Evolutionary conservation across 2,888 invertebrate species (phyloP).

Genomic region (Diarsia brunnea): DNA sequence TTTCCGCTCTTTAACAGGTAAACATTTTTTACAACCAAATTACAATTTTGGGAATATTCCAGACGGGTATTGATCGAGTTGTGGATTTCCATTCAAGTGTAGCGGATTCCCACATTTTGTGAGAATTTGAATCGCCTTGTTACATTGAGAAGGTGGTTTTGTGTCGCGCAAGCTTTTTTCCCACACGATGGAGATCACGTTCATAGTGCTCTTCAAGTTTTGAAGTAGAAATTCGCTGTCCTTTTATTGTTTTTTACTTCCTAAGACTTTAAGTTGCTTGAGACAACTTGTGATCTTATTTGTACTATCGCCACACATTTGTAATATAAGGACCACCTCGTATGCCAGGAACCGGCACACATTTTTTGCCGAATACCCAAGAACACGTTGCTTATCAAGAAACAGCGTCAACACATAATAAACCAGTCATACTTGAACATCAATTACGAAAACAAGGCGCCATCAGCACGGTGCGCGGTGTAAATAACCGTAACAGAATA

Average conservation of each 20-base stretch:
- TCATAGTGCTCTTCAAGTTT: constrained; percentile 25
- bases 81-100: constrained; percentile 72
- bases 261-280: background rate
- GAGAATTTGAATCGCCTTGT: constrained; percentile 61
- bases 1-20: constrained; percentile 89
- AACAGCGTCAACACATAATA: constrained; percentile 35
- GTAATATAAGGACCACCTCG: background rate
- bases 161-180: constrained; percentile 39
- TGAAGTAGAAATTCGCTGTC: constrained; percentile 8
- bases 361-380: background rate
- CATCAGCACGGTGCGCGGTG: constrained; percentile 37
- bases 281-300: background rate
- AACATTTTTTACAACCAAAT: constrained; percentile 84
- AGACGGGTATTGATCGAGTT: constrained; percentile 76
- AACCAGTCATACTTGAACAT: constrained; percentile 37
- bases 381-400: constrained; percentile 3
- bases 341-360: background rate
- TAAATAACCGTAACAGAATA: constrained; percentile 58
- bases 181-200: constrained; percentile 31
- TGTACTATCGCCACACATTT: background rate
- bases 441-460: constrained; percentile 54
- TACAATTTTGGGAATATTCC: constrained; percentile 83
- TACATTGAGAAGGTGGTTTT: constrained; percentile 51
- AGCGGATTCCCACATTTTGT: constrained; percentile 74
- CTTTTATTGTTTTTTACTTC: constrained; percentile 11